Evolutionary conservation across 2,113 vertebrate species (phyloP), one percentile per base, ranked within the genome.

Genomic region (Eonycteris spelaea): DNA sequence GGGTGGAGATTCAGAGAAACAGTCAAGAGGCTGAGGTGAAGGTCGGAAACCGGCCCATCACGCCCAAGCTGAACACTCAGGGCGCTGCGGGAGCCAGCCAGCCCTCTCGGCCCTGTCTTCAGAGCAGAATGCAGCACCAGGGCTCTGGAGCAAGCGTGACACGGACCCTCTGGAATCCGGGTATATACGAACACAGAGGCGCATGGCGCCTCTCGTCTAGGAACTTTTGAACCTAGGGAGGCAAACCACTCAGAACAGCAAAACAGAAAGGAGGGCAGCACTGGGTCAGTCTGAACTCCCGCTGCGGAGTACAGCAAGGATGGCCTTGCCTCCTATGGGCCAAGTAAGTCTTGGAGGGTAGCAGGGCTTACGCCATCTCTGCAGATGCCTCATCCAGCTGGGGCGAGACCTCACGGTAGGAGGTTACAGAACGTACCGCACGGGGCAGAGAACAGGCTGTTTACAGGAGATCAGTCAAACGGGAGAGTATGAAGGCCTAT

Each of bases 181-280:
- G 22, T 33, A 82, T 21, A 38, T 8, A 8, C 16, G 40, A 45
- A 75, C 35, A 63, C 0, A 82, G 8, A 78, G 8, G 71, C 30
- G 57, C 1, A 14, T 0, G 3, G 35, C 48, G 9, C 7, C 11
- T 28, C 38, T 67, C 30, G 0, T 59, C 73, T 77, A 16, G 2
- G 19, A 65, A 90, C 73, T 43, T 73, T 2, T 87, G 61, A 90
- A 95, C 48, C 48, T 15, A 14, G 9, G 40, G 4, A 61, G 2
- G 28, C 18, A 51, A 87, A 48, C 35, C 80, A 65, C 11, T 35
- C 6, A 1, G 18, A 86, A 61, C 35, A 79, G 33, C 12, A 91
- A 22, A 93, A 78, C 4, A 89, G 22, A n/a, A 53, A 61, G 21
- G 19, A 45, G 6, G 30, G 22, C 16, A 59, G n/a, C 15, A 38